These are phyloP conservation scores for Watsonalla cultraria DNA, from an alignment of 2,888 invertebrate genomes.

Conservation along the genomic window DNA sequence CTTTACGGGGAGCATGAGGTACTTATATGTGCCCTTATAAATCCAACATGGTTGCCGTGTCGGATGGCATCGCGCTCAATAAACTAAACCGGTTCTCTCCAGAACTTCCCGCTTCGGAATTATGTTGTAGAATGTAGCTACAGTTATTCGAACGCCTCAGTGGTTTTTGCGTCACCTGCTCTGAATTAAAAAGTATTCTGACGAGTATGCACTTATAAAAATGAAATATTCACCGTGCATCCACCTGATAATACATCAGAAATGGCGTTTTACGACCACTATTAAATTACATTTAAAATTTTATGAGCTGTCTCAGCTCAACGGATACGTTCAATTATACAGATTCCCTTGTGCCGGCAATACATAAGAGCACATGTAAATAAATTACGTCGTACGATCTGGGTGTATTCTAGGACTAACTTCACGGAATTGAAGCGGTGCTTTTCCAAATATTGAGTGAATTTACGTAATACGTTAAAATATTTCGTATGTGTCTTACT, in stretches of 20 bases:
- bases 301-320: neutral
- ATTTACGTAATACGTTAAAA: no score
- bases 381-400: neutral
- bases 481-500: neutral
- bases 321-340: slow-evolving; percentile 1
- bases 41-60: slow-evolving; percentile 46
- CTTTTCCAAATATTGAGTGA: no score
- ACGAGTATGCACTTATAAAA: neutral
- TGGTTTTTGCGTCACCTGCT: slow-evolving; percentile 25
- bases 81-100: slow-evolving; percentile 62
- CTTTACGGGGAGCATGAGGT: slow-evolving; percentile 24
- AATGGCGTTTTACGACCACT: neutral
- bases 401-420: no score
- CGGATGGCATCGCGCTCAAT: slow-evolving; percentile 63
- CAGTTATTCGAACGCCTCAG: slow-evolving; percentile 45
- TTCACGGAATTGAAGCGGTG: no score
- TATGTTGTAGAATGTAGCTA: slow-evolving; percentile 65
- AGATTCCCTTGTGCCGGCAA: neutral
- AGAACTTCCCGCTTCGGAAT: slow-evolving; percentile 63
- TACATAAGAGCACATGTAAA: neutral
- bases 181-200: slow-evolving; percentile 17
- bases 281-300: neutral
- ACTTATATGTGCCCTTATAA: slow-evolving; percentile 58
- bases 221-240: neutral
- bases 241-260: neutral